Conservation (phyloP, 1,140 invertebrate species). For the Penaeus japonicus region DNA sequence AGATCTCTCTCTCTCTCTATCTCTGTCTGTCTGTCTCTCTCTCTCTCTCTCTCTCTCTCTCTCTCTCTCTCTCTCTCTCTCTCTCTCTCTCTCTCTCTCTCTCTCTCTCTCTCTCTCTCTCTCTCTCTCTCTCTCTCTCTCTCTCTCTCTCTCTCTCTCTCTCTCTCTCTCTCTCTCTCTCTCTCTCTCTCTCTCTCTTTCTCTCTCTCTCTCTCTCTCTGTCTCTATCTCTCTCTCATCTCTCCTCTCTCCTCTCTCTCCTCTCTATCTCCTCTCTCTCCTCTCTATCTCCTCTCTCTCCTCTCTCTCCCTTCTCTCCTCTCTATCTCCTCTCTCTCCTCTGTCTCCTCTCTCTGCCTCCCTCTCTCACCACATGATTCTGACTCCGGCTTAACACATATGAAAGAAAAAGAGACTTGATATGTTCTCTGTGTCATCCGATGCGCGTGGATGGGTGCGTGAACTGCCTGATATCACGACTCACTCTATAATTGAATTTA, state of each 20-base stretch:
- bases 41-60: not conserved
- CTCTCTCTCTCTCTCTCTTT: not conserved
- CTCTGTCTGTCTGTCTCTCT: not conserved
- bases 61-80: conserved; percentile 2
- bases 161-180: not conserved
- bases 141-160: not conserved
- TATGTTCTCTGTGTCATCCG: too few species aligned
- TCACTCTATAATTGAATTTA: too few species aligned
- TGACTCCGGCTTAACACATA: too few species aligned
- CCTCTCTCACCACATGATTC: too few species aligned
- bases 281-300: too few species aligned
- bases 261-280: too few species aligned
- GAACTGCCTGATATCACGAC: too few species aligned
- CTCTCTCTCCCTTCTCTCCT: not conserved
- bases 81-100: not conserved
- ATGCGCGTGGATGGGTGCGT: too few species aligned
- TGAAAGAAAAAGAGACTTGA: too few species aligned
- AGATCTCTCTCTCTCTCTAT: not conserved
- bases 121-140: not conserved
- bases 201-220: not conserved
- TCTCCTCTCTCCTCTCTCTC: not conserved
- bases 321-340: not conserved
- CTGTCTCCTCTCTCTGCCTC: not conserved
- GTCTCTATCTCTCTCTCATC: not conserved
- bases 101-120: not conserved